Conservation (phyloP, 2,888 invertebrate species). For the Acrobasis consociella region DNA sequence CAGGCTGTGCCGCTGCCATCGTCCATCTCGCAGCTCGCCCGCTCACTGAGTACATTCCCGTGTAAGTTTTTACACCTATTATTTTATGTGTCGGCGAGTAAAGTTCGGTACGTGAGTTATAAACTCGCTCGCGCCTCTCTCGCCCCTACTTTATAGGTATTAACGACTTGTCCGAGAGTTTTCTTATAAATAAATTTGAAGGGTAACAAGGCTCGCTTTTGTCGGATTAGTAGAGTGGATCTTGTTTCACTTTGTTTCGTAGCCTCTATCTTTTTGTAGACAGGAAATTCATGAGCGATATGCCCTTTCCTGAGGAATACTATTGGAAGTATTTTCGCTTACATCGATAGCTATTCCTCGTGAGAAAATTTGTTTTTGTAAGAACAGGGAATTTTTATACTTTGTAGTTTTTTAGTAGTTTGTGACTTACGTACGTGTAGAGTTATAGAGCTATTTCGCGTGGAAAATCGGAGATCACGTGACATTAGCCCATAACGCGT, state of each 20-base stretch:
- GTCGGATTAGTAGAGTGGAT: constrained; percentile 83
- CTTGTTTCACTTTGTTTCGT: constrained; percentile 82
- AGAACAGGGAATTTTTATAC: not conserved
- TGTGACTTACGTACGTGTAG: not conserved
- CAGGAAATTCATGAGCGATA: constrained; percentile 66
- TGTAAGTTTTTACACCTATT: constrained; percentile 84
- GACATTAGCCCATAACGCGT: constrained; percentile 77
- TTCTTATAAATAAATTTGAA: constrained; percentile 84
- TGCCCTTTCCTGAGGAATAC: constrained; percentile 48
- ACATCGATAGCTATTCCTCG: constrained; percentile 16
- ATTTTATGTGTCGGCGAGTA: constrained; percentile 83
- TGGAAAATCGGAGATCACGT: constrained; percentile 66
- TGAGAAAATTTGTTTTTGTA: not conserved
- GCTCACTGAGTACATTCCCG: constrained; percentile 82
- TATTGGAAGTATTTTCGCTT: constrained; percentile 29
- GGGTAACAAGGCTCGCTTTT: constrained; percentile 83
- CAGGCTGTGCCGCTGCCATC: constrained; percentile 42
- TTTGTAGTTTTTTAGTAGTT: not conserved
- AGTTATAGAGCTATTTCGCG: constrained; percentile 24
- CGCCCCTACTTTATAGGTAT: constrained; percentile 84
- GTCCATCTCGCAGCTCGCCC: constrained; percentile 76
- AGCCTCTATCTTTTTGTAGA: constrained; percentile 73
- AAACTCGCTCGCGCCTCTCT: constrained; percentile 82
- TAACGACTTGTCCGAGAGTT: constrained; percentile 84
- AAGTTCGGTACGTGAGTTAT: constrained; percentile 84